phyloP scores from a whole-genome alignment of 2,797 vertebrate genomes.

The Lepilemur septentrionalis region DNA sequence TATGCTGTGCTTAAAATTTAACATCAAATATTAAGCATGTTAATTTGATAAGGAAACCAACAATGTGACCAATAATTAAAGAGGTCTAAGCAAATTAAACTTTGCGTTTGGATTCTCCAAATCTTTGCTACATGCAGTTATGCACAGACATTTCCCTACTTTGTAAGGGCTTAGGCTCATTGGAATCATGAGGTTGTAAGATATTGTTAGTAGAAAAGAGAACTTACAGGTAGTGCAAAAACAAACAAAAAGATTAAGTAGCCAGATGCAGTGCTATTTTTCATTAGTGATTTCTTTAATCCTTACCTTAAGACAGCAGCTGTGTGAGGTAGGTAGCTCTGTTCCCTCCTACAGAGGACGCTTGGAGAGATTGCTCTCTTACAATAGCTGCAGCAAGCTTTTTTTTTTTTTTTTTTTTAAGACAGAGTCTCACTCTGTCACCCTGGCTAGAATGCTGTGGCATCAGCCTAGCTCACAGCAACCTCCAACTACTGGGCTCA shows the following conservation, averaged over 20 bases:
- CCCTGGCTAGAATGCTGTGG: no score
- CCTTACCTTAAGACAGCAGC: neutral
- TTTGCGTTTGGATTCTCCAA: neutral
- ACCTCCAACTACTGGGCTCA: no score
- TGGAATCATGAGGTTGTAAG: neutral
- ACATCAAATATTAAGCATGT: neutral
- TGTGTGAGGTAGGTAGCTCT: neutral
- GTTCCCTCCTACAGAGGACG: neutral
- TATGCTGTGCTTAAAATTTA: neutral
- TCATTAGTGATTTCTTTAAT: neutral
- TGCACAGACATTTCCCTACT: neutral
- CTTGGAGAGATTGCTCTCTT: neutral
- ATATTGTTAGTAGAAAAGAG: neutral
- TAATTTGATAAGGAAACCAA: slow-evolving; percentile 40
- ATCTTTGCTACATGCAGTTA: neutral
- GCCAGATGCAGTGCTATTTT: neutral
- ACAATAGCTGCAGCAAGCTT: neutral
- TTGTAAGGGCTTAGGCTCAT: neutral
- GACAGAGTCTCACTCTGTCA: no score
- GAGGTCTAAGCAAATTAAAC: neutral
- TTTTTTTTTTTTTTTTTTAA: no score
- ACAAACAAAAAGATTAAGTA: neutral
- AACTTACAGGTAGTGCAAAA: neutral
- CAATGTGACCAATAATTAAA: neutral
- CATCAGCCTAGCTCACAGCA: no score